Percentiles rank a stretch among this genome's conserved stretches.
Evolutionary conservation across 2,797 vertebrate species (phyloP).

Genomic region (Halcyon leucocephala): DNA sequence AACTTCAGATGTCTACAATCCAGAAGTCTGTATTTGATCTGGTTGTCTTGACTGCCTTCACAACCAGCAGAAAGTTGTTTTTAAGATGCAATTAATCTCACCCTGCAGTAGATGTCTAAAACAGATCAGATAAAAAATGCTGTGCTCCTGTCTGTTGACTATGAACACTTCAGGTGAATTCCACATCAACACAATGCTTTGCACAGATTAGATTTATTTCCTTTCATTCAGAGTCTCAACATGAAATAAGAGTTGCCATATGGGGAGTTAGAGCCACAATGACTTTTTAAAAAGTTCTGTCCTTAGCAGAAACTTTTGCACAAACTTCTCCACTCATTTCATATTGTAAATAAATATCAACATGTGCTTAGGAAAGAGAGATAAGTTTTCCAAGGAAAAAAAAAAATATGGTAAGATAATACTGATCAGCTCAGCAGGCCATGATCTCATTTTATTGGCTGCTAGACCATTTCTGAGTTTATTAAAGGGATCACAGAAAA

Average conservation of each 20-base stretch:
- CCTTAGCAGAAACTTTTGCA: neutral
- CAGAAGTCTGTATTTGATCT: neutral
- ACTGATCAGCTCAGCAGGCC: neutral
- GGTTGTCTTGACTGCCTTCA: neutral
- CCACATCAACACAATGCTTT: neutral
- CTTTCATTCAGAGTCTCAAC: neutral
- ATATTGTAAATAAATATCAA: neutral
- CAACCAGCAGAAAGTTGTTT: neutral
- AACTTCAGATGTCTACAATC: neutral
- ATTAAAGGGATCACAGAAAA: neutral
- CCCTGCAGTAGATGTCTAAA: neutral
- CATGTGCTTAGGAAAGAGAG: neutral
- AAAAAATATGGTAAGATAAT: neutral
- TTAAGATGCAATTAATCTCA: neutral
- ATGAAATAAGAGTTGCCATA: neutral
- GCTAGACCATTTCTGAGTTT: neutral
- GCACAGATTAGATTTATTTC: neutral
- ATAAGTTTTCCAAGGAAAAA: neutral
- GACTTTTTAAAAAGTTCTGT: neutral
- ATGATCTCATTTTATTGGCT: neutral
- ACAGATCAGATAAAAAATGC: neutral
- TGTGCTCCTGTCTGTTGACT: neutral
- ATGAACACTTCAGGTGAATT: slow-evolving; percentile 1
- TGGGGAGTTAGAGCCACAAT: neutral
- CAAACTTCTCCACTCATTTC: neutral